Conservation (phyloP, 2,113 vertebrate genomes). For the Gallinago paraguaiae region DNA sequence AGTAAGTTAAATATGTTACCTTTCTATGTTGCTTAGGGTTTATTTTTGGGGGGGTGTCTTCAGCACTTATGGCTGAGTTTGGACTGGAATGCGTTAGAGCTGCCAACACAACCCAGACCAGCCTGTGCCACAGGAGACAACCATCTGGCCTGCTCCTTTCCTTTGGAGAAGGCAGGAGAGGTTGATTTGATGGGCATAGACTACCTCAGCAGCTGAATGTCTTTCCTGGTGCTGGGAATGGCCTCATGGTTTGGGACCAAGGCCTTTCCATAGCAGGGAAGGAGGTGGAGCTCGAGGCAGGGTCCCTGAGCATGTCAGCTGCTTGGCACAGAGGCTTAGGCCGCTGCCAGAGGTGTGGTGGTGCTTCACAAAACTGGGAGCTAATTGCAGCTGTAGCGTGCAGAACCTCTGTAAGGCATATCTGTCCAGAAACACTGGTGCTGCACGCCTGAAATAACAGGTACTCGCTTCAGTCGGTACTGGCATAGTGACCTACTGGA, state of each 20-base stretch:
- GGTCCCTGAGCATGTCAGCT: accelerated
- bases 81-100: not conserved
- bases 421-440: not conserved
- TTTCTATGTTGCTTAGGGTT: not conserved
- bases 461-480: not conserved
- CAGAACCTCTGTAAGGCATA: not conserved
- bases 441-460: not conserved
- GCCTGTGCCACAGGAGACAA: not conserved
- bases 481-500: not conserved
- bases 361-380: not conserved
- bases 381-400: not conserved
- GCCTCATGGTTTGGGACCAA: not conserved
- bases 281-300: not conserved
- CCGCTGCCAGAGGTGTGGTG: accelerated
- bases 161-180: not conserved
- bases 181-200: not conserved
- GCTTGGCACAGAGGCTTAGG: not conserved
- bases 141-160: not conserved
- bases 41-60: not conserved
- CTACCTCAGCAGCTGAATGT: not conserved
- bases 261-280: not conserved
- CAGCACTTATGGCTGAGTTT: not conserved
- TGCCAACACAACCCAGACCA: accelerated
- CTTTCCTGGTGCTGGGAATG: not conserved
- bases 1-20: not conserved